phyloP scores from a whole-genome alignment of 2,888 invertebrate species.

The Zelleria hepariella region DNA sequence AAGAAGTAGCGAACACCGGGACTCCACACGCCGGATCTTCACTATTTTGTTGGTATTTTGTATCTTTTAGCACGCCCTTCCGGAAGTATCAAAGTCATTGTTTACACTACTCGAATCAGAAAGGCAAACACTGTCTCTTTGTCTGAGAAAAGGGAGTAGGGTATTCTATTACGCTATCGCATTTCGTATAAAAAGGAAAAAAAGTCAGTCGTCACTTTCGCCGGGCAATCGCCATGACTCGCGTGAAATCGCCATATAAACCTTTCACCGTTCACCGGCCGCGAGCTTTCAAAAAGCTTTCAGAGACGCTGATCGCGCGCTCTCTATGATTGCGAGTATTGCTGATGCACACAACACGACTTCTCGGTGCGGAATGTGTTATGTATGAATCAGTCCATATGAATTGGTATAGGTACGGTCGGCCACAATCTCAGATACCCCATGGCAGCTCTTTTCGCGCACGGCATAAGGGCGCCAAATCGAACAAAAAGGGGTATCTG shows the following conservation, averaged over 20 bases:
- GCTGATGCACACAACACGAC: conserved; percentile 41
- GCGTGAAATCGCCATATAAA: conserved; percentile 48
- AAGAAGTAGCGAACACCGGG: conserved; percentile 12
- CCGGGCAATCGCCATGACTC: conserved; percentile 37
- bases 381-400: conserved; percentile 15
- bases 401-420: too few relatives aligned
- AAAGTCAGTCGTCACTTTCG: conserved; percentile 31
- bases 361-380: conserved; percentile 24
- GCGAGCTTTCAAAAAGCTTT: conserved; percentile 67
- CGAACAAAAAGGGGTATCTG: too few relatives aligned
- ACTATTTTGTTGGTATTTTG: not conserved
- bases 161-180: not conserved
- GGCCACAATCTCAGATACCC: too few relatives aligned
- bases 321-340: conserved; percentile 50
- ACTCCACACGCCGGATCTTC: not conserved
- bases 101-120: not conserved
- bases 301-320: conserved; percentile 50
- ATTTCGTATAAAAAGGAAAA: conserved; percentile 13
- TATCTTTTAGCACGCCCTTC: not conserved
- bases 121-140: not conserved
- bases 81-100: not conserved
- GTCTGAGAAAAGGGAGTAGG: not conserved
- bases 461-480: too few relatives aligned
- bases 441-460: too few relatives aligned
- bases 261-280: conserved; percentile 54